phyloP scores from a whole-genome alignment of 2,888 invertebrate species.

The Parnassius smintheus region DNA sequence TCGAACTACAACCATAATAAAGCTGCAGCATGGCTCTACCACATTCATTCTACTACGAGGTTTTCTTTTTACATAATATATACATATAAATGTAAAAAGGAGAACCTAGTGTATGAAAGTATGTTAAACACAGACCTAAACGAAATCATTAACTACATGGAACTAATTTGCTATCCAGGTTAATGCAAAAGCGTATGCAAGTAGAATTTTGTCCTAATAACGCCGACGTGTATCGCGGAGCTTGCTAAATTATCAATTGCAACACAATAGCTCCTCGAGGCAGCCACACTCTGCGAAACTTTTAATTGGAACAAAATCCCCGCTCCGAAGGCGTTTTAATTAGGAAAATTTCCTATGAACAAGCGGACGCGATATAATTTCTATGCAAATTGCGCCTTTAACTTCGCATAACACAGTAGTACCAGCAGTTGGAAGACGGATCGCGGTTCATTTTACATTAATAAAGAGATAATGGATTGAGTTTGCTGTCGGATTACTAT shows the following conservation, averaged over 20 bases:
- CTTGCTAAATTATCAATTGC: constrained; percentile 51
- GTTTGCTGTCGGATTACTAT: constrained; percentile 27
- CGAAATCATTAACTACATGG: constrained; percentile 11
- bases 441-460: constrained; percentile 50
- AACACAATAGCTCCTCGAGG: constrained; percentile 43
- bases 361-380: constrained; percentile 77
- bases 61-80: no score
- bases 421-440: constrained; percentile 38
- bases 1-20: no score
- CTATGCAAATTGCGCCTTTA: constrained; percentile 79
- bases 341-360: constrained; percentile 79
- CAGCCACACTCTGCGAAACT: constrained; percentile 59
- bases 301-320: constrained; percentile 79
- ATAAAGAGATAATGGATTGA: constrained; percentile 41
- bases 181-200: constrained; percentile 13
- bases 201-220: constrained; percentile 20
- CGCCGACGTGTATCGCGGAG: constrained; percentile 16
- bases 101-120: neutral
- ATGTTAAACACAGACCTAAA: neutral
- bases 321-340: constrained; percentile 76
- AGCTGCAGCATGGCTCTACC: no score
- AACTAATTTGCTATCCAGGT: constrained; percentile 21
- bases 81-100: no score
- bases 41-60: no score
- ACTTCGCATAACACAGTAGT: constrained; percentile 64